Evolutionary conservation across 1,140 invertebrate species (phyloP), one percentile per base, ranked within the genome.

Genomic region (Papilio machaon): DNA sequence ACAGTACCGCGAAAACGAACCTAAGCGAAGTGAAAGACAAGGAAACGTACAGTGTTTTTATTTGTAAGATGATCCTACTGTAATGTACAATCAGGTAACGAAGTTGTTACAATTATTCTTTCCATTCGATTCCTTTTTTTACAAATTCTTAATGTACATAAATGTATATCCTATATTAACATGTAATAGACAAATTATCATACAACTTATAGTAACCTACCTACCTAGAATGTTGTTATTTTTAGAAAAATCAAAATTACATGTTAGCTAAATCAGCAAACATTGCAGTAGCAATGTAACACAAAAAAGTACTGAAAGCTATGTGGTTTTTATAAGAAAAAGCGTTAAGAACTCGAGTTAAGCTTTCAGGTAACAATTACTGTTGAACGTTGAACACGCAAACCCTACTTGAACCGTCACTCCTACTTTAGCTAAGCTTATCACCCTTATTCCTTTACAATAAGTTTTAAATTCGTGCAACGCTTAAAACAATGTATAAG

Each of bases 321-420:
- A 70, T 70, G 64, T 70, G 64, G 64, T 70, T 70, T 64, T 70
- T 70, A 35, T 70, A 70, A 70, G 64, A 70, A 70, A 70, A 70
- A 70, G 64, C 64, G 64, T 70, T 70, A 70, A 70, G 64, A 70
- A 70, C 64, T 13, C 30, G 64, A 70, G 64, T 11, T 70, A 70
- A 38, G 64, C 64, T 70, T 30, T 30, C 64, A 70, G 64, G 64
- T 70, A 70, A 70, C 64, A 70, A 70, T 70, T 38, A 70, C 64
- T 70, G 64, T 70, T 70, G 64, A 70, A 70, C 64, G 30, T 23
- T 38, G 11, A 35, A 70, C 64, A 70, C 64, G 64, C 64, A 15
- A 70, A 70, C 64, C 30, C 64, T 35, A 70, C 64, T 70, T 70
- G 64, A 70, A 70, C 64, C 64, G 64, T 70, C 64, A 35, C 30